Conservation (phyloP, 1,140 invertebrate species). For the Bombus waltoni region DNA sequence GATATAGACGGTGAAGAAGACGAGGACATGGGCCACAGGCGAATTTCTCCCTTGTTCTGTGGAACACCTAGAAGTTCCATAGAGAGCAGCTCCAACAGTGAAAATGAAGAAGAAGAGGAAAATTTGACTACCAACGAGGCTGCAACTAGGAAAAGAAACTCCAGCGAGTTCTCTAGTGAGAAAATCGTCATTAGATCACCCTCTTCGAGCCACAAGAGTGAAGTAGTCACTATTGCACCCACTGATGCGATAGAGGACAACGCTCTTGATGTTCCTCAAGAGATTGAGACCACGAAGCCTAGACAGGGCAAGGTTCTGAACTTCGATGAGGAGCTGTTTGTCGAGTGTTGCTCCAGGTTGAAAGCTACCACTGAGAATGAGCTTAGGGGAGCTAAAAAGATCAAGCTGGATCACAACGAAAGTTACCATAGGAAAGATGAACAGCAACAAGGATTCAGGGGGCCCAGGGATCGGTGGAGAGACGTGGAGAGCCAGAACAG, state of each 20-base stretch:
- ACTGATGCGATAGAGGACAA: constrained; percentile 80
- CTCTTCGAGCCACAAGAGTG: constrained; percentile 59
- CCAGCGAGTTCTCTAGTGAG: constrained; percentile 71
- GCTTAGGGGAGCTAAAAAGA: constrained; percentile 79
- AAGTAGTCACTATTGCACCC: constrained; percentile 77
- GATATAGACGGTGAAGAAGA: constrained; percentile 67
- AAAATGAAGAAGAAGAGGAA: constrained; percentile 60
- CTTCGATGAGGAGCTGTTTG: constrained; percentile 80
- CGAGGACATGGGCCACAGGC: constrained; percentile 60
- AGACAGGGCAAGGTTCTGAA: constrained; percentile 79
- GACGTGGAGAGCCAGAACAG: constrained; percentile 80
- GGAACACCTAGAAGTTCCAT: constrained; percentile 74
- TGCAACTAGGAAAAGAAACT: constrained; percentile 47
- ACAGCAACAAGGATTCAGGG: constrained; percentile 66
- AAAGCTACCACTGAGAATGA: constrained; percentile 81
- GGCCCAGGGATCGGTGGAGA: constrained; percentile 75
- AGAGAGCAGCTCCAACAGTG: constrained; percentile 64
- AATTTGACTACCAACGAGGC: constrained; percentile 17
- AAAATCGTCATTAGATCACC: constrained; percentile 77
- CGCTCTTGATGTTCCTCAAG: constrained; percentile 75
- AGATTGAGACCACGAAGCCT: constrained; percentile 64
- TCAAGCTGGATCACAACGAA: constrained; percentile 78
- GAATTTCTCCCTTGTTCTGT: constrained; percentile 76
- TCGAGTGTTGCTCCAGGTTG: constrained; percentile 80
- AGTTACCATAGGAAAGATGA: constrained; percentile 74